Base-by-base conservation (phyloP, 2,113 vertebrate genomes). In the Hypocryptadius cinnamomeus region DNA sequence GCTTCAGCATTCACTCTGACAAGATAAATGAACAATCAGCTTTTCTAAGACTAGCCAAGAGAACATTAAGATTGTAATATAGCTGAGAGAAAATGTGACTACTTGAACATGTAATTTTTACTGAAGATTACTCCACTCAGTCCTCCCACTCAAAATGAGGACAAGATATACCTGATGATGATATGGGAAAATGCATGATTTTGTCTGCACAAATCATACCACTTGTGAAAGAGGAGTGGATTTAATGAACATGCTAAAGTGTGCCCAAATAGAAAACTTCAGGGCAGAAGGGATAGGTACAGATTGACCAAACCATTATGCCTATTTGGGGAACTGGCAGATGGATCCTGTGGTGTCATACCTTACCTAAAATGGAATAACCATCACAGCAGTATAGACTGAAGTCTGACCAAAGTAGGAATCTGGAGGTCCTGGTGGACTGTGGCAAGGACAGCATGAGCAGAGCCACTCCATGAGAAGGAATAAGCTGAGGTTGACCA, bases 1-100 rank as follows among this genome's bases (percentile, higher is more conserved):
- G 92, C 82, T 93, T 86, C 82, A 74, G 68, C 82, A 66, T 80
- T 94, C 82, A 76, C 19, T 79, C 82, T 68, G 90, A 93, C 90
- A 92, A 94, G 92, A 96, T 86, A 94, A 93, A 96, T 92, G 92
- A 90, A 93, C 90, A 90, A 92, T 83, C 88, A 83, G 60, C 79
- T 86, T 90, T 87, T 73, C 87, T 89, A 76, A 87, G 78, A 42
- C 57, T 68, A 91, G 87, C 61, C 71, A 90, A 90, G 44, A 80
- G 90, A 93, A 94, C 87, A 90, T 79, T 60, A 60, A 74, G 42
- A 73, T 50, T 57, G n/a, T 27, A 82, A 93, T 80, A 65, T 3
- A 87, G 45, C 82, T 72, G 79, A 66, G 76, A 94, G 60, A 88
- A 87, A 80, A 91, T 59, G 14, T 47, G 82, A 85, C 81, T 89